Conservation (phyloP, 2,888 invertebrate species). For the Schrankia costaestrigalis region DNA sequence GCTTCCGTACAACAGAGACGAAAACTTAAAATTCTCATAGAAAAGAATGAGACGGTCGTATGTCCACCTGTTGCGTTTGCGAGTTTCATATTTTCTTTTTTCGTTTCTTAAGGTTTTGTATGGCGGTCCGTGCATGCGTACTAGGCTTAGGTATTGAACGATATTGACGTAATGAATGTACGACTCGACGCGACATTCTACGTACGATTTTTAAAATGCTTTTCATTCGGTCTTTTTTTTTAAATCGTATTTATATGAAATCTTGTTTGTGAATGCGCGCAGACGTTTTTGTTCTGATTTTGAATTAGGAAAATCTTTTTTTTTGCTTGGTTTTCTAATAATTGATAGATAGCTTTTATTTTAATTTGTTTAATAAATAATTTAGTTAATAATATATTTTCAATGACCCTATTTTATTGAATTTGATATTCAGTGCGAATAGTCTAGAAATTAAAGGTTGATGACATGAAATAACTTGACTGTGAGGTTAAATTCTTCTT, state of each 20-base stretch:
- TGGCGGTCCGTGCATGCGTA: conserved; percentile 71
- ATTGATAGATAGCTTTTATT: too few relatives aligned
- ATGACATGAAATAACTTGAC: too few relatives aligned
- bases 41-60: conserved; percentile 78
- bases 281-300: too few relatives aligned
- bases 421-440: too few relatives aligned
- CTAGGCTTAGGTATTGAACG: conserved; percentile 64
- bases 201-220: conserved; percentile 52
- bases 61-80: conserved; percentile 76
- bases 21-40: conserved; percentile 68
- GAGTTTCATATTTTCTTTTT: conserved; percentile 76
- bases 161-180: conserved; percentile 51
- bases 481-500: too few relatives aligned
- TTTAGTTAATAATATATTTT: too few relatives aligned
- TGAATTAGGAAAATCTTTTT: too few relatives aligned
- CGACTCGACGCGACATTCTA: conserved; percentile 29
- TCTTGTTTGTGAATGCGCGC: background rate
- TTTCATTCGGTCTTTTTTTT: conserved; percentile 30
- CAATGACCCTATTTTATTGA: too few relatives aligned
- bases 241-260: background rate
- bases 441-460: too few relatives aligned
- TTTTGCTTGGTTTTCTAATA: too few relatives aligned
- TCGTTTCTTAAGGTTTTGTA: conserved; percentile 74
- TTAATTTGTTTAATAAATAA: too few relatives aligned
- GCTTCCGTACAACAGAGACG: conserved; percentile 74